A percentile compares a stretch with the other conserved stretches of the same genome.
Conservation (phyloP, 2,888 invertebrate species). For the Callyntrura guangdongensis region DNA sequence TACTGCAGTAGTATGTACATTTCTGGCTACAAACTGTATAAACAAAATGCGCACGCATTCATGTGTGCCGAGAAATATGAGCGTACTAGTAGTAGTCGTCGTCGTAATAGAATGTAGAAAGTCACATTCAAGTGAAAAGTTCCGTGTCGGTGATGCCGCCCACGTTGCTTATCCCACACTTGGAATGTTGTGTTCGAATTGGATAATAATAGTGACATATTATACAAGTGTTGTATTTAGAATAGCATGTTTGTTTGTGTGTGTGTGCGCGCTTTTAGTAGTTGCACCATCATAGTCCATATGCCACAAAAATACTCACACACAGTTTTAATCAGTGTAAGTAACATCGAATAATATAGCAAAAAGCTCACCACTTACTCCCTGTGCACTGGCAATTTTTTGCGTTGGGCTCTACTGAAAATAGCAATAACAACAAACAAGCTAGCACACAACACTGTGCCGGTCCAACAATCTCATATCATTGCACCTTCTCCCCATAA, state of each 20-base stretch:
- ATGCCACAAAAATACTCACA: neutral
- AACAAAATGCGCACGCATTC: neutral
- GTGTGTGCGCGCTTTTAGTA: neutral
- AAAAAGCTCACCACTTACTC: neutral
- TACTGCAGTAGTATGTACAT: neutral
- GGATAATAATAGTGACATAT: neutral
- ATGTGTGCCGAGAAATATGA: neutral
- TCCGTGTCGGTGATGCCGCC: slow-evolving; percentile 58
- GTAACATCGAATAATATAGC: slow-evolving; percentile 20
- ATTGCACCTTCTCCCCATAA: slow-evolving; percentile 1
- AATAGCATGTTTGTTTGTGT: neutral
- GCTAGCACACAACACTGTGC: neutral
- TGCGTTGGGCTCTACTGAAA: slow-evolving; percentile 11
- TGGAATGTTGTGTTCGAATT: slow-evolving; percentile 24
- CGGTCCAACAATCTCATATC: neutral
- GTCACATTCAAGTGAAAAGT: slow-evolving; percentile 36
- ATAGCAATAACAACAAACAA: neutral
- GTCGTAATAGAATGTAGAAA: slow-evolving; percentile 7
- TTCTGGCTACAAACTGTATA: neutral
- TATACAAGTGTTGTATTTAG: neutral
- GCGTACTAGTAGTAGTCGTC: neutral
- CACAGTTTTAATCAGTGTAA: slow-evolving; percentile 47
- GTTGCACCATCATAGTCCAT: neutral
- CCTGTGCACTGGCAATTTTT: neutral
- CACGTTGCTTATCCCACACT: slow-evolving; percentile 72